Evolutionary conservation across 2,797 vertebrate species (phyloP).

Genomic region (Dromococcyx pavoninus): DNA sequence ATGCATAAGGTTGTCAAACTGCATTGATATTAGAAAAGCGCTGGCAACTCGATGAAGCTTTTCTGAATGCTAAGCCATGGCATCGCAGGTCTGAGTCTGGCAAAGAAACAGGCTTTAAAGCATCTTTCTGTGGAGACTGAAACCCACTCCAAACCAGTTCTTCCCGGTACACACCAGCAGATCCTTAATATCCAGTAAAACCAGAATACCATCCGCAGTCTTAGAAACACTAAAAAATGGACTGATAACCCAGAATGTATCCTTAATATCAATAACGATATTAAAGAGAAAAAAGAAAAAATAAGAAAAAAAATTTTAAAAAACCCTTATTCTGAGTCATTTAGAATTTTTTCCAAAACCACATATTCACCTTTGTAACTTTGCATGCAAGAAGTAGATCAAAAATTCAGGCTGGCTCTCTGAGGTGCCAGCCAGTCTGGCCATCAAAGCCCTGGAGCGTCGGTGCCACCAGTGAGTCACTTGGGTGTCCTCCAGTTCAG

Average conservation of each 20-base stretch:
- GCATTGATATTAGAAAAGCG: background rate
- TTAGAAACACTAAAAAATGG: conserved; percentile 43
- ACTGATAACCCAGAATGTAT: background rate
- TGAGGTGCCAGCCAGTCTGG: background rate
- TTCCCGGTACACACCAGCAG: background rate
- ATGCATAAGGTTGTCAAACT: conserved; percentile 32
- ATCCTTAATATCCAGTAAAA: conserved; percentile 8
- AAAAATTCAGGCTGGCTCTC: background rate
- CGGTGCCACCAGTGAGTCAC: background rate
- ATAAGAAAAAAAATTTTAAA: too few species aligned
- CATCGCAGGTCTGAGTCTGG: background rate
- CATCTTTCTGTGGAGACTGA: background rate
- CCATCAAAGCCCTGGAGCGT: background rate
- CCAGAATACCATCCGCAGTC: conserved; percentile 10
- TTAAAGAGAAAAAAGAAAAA: background rate
- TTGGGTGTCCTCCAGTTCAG: background rate
- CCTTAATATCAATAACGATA: conserved; percentile 32
- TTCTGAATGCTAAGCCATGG: background rate
- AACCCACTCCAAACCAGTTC: background rate
- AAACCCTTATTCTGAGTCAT: background rate
- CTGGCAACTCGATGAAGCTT: background rate
- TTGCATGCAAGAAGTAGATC: background rate
- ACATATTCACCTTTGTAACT: background rate
- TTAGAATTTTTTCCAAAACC: conserved; percentile 24
- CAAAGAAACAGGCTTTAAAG: background rate